Base-by-base conservation (phyloP, 2,888 invertebrate genomes). In the Rhamphomyia laevipes region DNA sequence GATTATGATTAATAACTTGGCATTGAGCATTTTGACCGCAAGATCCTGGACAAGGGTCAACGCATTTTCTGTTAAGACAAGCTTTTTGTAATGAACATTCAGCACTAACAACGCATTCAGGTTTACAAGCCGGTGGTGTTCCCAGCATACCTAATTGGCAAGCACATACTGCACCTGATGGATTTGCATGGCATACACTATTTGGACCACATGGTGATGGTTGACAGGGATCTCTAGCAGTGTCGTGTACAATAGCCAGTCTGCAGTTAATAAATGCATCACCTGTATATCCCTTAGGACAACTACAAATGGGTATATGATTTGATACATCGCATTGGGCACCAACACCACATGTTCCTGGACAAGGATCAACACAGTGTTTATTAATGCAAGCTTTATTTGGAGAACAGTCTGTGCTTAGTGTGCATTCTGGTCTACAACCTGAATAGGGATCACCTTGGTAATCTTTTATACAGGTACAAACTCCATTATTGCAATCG, bases 181-280 rank as follows among this genome's bases (percentile, higher is more conserved):
- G 75, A 2, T 76, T 69, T 57, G 79, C 79, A 51, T 78, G 76
- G 61, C 86, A 86, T 53, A 79, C 68, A 55, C 84, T 81, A 62
- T 86, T 84, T 17, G 83, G 78, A 23, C 86, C 86, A 59, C 86
- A 87, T 7, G 86, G 86, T 43, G 82, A 81, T 52, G 87, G 86
- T 47, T 76, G 70, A 59, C 82, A 82, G 27, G 79, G 79, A 57
- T 77, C 74, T 46, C 55, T 58, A 43, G 63, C 59, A 18, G 45
- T 62, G 56, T 53, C 57, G n/a, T 53, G 55, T 16, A 48, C 52
- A 9, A 55, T 50, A 51, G 66, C 67, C 17, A 63, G 64, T 31
- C 68, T 64, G 52, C 86, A 86, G 55, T 76, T 74, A 17, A 80
- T 73, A 58, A 86, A 86, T 53, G 84, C 80, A 67, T 84, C 82